Evolutionary conservation across 2,113 vertebrate genomes (phyloP), one percentile per base, ranked within the genome.

Genomic region (Haliaeetus leucogaster): DNA sequence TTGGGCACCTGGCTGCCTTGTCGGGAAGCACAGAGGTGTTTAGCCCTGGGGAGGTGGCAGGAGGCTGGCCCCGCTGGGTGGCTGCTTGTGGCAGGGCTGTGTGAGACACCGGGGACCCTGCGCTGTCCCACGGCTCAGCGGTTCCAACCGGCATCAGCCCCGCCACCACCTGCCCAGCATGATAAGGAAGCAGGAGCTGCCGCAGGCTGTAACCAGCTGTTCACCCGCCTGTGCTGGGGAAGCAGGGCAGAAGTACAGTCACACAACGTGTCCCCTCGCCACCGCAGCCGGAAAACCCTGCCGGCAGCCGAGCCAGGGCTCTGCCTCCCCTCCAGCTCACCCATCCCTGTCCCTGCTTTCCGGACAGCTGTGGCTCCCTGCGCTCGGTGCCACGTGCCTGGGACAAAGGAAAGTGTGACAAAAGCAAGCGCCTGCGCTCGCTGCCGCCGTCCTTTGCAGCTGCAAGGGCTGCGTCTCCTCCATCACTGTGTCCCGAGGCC

Each of bases 351-450:
- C 71, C 9, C 80, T 7, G 68, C 73, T 89, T 50, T 86, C 93
- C 3, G 3, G 80, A 74, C 3, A 20, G 77, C 95, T 58, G 82
- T 5, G 0, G 42, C 83, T 90, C 90, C 59, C 77, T 5, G 38
- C 1, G 2, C 87, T 66, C 8, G 80, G 93, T 16, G 20, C 95
- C 93, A 86, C 42, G 65, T 92, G 93, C 86, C 93, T 66, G 47
- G 86, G 94, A 95, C 91, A 96, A 97, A 96, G 89, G 86, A 42
- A 61, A 86, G 65, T 7, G 63, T 86, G 94, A 96, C 91, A 96
- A 95, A 96, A 90, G 96, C 93, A 86, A 71, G 71, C 71, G 1
- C 62, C 76, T 88, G 79, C 0, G 22, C 92, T 84, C 13, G 0
- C 92, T 89, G 93, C 53, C 2, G 9, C 92, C 18, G 10, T 86